These are phyloP conservation scores for Poeciliopsis infans DNA, from an alignment of 2,797 vertebrate genomes.

Conservation along the genomic window DNA sequence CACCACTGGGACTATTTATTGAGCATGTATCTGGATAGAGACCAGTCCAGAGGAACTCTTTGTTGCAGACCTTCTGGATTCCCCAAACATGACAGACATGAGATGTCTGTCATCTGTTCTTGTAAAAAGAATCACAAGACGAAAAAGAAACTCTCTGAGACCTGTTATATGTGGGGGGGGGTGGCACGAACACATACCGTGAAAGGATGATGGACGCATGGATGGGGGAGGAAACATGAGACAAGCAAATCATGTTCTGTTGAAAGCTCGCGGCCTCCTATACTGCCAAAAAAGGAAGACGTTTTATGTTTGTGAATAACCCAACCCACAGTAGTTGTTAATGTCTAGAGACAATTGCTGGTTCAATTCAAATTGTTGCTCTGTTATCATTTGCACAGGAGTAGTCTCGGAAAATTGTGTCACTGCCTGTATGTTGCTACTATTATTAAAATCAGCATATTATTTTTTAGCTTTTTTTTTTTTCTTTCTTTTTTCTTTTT, in stretches of 20 bases:
- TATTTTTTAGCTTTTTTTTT: constrained; percentile 54
- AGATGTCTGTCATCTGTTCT: constrained; percentile 82
- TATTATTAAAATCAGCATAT: constrained; percentile 87
- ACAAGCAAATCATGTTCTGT: constrained; percentile 89
- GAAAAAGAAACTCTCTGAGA: constrained; percentile 66
- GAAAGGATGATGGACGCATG: constrained; percentile 89
- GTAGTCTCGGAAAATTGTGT: constrained; percentile 97
- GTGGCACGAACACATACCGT: constrained; percentile 87
- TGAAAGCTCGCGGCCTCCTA: constrained; percentile 96
- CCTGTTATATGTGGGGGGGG: constrained; percentile 77
- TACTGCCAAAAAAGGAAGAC: constrained; percentile 97
- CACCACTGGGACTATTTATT: constrained; percentile 99
- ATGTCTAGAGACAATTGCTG: constrained; percentile 99
- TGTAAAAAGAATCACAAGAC: constrained; percentile 69
- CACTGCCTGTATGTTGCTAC: constrained; percentile 98
- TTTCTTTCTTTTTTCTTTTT: constrained; percentile 42
- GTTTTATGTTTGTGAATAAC: constrained; percentile 99
- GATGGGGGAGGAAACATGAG: constrained; percentile 75
- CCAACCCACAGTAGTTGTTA: constrained; percentile 96
- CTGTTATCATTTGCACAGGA: constrained; percentile 99
- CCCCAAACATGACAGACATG: constrained; percentile 89
- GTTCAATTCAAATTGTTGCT: constrained; percentile 99
- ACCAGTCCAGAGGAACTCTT: constrained; percentile 94
- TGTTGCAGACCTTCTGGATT: constrained; percentile 92
- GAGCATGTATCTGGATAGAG: constrained; percentile 94